These are phyloP conservation scores for Thereva nobilitata DNA, from an alignment of 2,888 invertebrate species.

Conservation along the genomic window DNA sequence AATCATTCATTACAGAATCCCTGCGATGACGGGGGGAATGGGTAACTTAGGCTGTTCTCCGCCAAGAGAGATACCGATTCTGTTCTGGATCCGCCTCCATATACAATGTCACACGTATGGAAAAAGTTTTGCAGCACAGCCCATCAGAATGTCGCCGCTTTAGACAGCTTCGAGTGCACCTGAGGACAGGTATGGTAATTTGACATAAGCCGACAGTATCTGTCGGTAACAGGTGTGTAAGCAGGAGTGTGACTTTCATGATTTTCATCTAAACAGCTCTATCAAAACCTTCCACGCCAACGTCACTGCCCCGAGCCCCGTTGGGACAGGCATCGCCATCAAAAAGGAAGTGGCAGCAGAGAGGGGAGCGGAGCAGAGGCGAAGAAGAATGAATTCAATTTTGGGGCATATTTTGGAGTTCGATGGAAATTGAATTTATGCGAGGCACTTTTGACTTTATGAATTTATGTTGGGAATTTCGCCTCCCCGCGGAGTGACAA, in stretches of 20 bases:
- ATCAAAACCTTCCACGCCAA: constrained; percentile 9
- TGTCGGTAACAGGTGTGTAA: not conserved
- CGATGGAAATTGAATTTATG: constrained; percentile 19
- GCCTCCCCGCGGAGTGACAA: no score
- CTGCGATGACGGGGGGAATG: no score
- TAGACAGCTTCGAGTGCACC: not conserved
- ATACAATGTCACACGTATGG: not conserved
- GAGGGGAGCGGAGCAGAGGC: not conserved
- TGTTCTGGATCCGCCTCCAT: no score
- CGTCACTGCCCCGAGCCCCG: not conserved
- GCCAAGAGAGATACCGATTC: no score
- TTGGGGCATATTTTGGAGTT: not conserved
- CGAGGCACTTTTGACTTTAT: not conserved
- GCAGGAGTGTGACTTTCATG: not conserved
- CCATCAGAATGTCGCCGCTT: not conserved
- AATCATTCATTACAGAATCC: no score
- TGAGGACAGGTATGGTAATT: constrained; percentile 20
- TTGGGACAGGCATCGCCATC: not conserved
- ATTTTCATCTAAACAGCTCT: constrained; percentile 10
- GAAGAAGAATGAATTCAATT: not conserved
- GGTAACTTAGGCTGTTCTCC: no score
- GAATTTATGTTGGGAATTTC: not conserved
- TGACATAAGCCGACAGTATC: not conserved
- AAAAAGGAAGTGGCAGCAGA: not conserved
- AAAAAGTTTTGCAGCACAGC: not conserved